Conservation (phyloP, 2,797 vertebrate species). For the Spatula clypeata region DNA sequence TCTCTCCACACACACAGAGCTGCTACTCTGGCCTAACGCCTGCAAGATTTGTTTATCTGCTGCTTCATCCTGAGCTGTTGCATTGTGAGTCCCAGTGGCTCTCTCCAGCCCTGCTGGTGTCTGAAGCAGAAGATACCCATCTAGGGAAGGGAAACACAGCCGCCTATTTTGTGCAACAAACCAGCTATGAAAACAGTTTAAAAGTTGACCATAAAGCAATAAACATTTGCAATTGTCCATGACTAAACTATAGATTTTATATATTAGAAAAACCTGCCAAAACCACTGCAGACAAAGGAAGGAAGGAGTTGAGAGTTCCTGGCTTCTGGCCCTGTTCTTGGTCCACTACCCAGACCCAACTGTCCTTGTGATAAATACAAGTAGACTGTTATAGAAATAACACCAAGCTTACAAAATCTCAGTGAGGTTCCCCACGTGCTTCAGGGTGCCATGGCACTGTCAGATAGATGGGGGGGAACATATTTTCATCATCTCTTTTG, state of each 20-base stretch:
- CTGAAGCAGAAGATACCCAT: background rate
- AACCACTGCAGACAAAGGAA: background rate
- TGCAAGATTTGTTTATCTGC: background rate
- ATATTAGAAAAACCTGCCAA: background rate
- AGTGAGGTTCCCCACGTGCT: background rate
- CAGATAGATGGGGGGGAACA: background rate
- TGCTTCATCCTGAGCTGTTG: background rate
- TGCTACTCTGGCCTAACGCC: background rate
- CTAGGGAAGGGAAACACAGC: background rate
- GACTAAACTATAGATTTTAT: background rate
- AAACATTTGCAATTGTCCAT: background rate
- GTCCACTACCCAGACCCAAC: background rate
- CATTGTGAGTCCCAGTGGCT: background rate
- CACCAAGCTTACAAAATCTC: slow-evolving; percentile 1
- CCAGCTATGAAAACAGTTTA: background rate
- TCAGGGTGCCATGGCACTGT: background rate
- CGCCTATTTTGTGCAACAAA: background rate
- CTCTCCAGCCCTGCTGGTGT: background rate
- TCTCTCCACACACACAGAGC: background rate
- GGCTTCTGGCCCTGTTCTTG: background rate
- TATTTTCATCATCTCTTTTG: slow-evolving; percentile 25
- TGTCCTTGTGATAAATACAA: slow-evolving; percentile 5
- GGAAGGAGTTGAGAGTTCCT: background rate
- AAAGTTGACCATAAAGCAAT: background rate
- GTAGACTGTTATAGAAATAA: slow-evolving; percentile 24